phyloP scores from a whole-genome alignment of 2,888 invertebrate species.

The Epinotia ramella region DNA sequence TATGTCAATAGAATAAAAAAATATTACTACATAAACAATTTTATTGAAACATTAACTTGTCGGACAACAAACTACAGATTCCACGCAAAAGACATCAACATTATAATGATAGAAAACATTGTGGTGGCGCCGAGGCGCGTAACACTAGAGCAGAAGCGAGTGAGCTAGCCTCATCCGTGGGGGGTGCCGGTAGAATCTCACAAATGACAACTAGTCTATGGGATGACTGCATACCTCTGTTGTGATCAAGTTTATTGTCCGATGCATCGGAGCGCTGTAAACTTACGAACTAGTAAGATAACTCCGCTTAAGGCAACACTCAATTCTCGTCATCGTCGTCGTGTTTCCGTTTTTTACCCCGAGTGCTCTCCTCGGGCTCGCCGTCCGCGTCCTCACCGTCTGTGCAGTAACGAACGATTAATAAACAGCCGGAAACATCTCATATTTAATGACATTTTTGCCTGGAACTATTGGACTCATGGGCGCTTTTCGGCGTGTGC shows the following conservation, averaged over 20 bases:
- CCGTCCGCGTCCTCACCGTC: conserved; percentile 76
- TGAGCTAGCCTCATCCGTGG: conserved; percentile 57
- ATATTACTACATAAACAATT: conserved; percentile 83
- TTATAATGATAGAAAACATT: conserved; percentile 64
- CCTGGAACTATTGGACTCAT: background rate
- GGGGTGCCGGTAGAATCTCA: conserved; percentile 66
- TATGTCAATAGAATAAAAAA: conserved; percentile 83
- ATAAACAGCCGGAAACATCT: background rate
- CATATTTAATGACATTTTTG: background rate
- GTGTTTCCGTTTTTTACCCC: conserved; percentile 87
- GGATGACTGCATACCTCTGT: conserved; percentile 61
- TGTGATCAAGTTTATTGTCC: conserved; percentile 77
- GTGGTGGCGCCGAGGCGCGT: conserved; percentile 50
- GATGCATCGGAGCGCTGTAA: conserved; percentile 82
- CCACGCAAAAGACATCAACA: conserved; percentile 76
- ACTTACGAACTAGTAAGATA: conserved; percentile 83
- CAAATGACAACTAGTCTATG: conserved; percentile 73
- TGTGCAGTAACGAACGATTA: conserved; percentile 51
- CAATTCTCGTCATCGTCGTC: conserved; percentile 84
- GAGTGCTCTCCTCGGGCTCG: conserved; percentile 82
- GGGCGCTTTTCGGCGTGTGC: no score
- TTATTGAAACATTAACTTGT: conserved; percentile 81
- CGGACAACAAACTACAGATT: conserved; percentile 83
- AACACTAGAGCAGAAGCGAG: conserved; percentile 57
- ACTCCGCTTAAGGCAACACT: conserved; percentile 81